phyloP scores from a whole-genome alignment of 2,113 vertebrate species.

The Equus quagga region DNA sequence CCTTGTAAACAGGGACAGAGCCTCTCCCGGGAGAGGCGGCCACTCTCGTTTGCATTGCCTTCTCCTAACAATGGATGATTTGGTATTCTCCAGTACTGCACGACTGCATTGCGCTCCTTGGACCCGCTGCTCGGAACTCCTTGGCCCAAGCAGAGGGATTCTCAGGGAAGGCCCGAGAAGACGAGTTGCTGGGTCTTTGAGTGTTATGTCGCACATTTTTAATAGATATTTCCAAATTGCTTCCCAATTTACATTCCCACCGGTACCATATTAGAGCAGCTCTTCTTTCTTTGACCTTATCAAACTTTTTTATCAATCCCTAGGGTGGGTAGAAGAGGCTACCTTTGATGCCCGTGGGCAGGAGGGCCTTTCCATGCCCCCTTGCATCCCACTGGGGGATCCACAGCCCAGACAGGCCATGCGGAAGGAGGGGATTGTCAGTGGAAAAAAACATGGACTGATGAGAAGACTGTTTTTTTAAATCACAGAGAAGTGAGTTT shows the following conservation, averaged over 20 bases:
- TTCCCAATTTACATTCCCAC: neutral
- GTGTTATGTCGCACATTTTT: neutral
- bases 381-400: neutral
- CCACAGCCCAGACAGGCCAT: rapidly evolving
- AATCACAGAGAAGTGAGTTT: conserved; percentile 50
- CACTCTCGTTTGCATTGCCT: rapidly evolving
- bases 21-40: too few species aligned
- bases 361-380: too few species aligned
- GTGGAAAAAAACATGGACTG: neutral
- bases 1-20: neutral
- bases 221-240: neutral
- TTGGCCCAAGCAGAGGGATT: neutral
- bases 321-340: too few species aligned
- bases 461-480: neutral
- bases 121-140: too few species aligned
- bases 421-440: neutral
- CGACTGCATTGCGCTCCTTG: rapidly evolving
- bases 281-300: neutral
- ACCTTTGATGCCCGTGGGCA: rapidly evolving
- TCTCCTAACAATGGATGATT: neutral
- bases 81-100: rapidly evolving
- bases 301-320: neutral
- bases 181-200: neutral
- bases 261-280: neutral
- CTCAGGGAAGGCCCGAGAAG: neutral